Evolutionary conservation across 2,888 invertebrate species (phyloP).

Genomic region (Troilus luridus): DNA sequence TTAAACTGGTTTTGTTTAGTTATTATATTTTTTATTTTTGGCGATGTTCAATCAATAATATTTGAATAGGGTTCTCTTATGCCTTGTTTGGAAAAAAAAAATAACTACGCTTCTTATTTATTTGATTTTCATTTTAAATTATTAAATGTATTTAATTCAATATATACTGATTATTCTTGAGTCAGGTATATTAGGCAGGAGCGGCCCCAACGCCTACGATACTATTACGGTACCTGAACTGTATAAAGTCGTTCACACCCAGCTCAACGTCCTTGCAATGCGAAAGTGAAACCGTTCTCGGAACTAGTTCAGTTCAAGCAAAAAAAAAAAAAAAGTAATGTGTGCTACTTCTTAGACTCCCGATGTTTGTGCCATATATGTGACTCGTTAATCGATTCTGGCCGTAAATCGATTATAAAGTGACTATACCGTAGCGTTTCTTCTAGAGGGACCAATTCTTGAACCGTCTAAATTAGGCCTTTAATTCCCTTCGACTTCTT

Average conservation of each 20-base stretch:
- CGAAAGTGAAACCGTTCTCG: conserved; percentile 3
- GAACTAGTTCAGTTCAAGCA: background rate
- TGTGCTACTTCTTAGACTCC: background rate
- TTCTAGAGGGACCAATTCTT: too few relatives aligned
- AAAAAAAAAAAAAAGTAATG: background rate
- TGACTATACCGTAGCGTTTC: background rate
- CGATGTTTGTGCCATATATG: conserved; percentile 12
- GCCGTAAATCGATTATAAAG: background rate
- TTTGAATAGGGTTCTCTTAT: too few relatives aligned
- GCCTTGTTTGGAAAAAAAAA: too few relatives aligned
- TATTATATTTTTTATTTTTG: too few relatives aligned
- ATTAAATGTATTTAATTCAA: too few relatives aligned
- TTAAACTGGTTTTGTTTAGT: too few relatives aligned
- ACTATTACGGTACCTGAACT: background rate
- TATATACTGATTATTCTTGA: background rate
- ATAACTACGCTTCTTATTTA: too few relatives aligned
- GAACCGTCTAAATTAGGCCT: too few relatives aligned
- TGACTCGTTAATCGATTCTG: conserved; percentile 18
- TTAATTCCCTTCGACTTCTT: too few relatives aligned
- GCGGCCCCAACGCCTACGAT: background rate
- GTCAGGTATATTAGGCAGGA: background rate
- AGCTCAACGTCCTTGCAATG: background rate
- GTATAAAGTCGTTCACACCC: background rate
- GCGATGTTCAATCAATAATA: too few relatives aligned
- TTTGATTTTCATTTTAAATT: too few relatives aligned